phyloP scores from a whole-genome alignment of 2,797 vertebrate genomes.

The Hydrocynus forskahlii region DNA sequence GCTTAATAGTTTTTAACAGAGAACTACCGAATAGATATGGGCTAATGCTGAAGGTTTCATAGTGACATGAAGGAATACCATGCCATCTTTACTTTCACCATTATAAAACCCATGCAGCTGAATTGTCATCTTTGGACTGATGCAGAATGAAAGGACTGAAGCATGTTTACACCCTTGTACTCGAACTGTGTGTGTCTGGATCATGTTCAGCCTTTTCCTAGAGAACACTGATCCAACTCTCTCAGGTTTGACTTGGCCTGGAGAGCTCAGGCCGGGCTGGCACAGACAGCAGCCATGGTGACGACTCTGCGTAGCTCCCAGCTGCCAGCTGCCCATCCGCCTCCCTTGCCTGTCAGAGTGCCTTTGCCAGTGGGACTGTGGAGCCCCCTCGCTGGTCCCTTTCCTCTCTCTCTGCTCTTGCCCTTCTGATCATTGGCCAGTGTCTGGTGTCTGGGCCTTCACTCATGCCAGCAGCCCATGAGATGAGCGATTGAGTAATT shows the following conservation, averaged over 20 bases:
- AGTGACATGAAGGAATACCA: too few species aligned
- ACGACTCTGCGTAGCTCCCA: slow-evolving; percentile 50
- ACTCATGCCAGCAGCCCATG: slow-evolving; percentile 68
- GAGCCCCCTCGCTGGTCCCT: not conserved
- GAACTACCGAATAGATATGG: too few species aligned
- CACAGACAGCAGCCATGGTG: not conserved
- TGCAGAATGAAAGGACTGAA: not conserved
- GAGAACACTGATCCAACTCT: not conserved
- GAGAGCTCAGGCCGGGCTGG: not conserved
- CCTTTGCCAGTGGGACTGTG: slow-evolving; percentile 44
- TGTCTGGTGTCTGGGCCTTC: slow-evolving; percentile 58
- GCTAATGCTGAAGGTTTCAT: too few species aligned
- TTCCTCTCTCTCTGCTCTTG: not conserved
- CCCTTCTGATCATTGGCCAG: slow-evolving; percentile 54
- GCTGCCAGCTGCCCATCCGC: slow-evolving; percentile 71
- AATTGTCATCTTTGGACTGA: too few species aligned
- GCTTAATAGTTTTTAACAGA: too few species aligned
- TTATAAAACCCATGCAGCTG: too few species aligned
- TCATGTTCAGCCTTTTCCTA: not conserved
- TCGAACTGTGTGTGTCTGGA: not conserved
- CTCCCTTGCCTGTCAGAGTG: slow-evolving; percentile 60
- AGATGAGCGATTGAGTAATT: slow-evolving; percentile 79
- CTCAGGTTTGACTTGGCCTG: slow-evolving; percentile 21
- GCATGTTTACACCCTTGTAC: not conserved
- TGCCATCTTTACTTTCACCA: too few species aligned